Conservation (phyloP, 2,888 invertebrate species). For the Dorcus parallelipipedus region DNA sequence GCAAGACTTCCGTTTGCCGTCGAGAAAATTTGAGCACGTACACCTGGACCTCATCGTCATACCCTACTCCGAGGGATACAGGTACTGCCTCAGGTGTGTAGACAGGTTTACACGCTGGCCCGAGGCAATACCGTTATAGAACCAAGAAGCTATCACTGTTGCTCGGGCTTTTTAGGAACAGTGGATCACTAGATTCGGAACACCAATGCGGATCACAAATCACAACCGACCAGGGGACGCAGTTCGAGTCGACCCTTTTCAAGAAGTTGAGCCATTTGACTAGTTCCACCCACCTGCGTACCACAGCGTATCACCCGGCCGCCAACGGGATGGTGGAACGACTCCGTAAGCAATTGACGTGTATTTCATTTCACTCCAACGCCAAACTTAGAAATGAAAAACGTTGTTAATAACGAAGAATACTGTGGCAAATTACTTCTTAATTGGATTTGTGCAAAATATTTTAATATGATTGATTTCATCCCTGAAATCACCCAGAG, state of each 20-base stretch:
- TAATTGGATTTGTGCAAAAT: too few species aligned
- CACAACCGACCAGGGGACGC: constrained; percentile 34
- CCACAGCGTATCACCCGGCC: not conserved
- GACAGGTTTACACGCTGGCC: constrained; percentile 37
- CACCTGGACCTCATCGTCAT: constrained; percentile 48
- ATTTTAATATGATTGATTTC: too few species aligned
- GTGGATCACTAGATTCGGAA: constrained; percentile 34
- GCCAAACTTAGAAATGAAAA: too few species aligned
- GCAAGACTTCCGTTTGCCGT: constrained; percentile 22
- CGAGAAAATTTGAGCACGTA: constrained; percentile 39
- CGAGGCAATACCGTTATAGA: constrained; percentile 33
- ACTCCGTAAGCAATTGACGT: constrained; percentile 21
- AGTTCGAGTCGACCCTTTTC: constrained; percentile 17
- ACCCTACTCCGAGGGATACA: constrained; percentile 34
- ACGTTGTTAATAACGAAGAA: too few species aligned
- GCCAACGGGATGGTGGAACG: constrained; percentile 26
- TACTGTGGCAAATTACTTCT: too few species aligned
- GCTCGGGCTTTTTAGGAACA: constrained; percentile 27
- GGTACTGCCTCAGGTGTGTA: constrained; percentile 37
- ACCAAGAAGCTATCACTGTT: constrained; percentile 34
- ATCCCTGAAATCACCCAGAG: too few species aligned
- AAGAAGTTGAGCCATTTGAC: constrained; percentile 16
- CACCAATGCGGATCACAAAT: constrained; percentile 31
- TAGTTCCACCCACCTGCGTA: constrained; percentile 3
- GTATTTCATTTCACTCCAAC: too few species aligned